Percentiles rank a stretch among this genome's conserved stretches.
Conservation (phyloP, 2,888 invertebrate species). For the Julus scandinavius region DNA sequence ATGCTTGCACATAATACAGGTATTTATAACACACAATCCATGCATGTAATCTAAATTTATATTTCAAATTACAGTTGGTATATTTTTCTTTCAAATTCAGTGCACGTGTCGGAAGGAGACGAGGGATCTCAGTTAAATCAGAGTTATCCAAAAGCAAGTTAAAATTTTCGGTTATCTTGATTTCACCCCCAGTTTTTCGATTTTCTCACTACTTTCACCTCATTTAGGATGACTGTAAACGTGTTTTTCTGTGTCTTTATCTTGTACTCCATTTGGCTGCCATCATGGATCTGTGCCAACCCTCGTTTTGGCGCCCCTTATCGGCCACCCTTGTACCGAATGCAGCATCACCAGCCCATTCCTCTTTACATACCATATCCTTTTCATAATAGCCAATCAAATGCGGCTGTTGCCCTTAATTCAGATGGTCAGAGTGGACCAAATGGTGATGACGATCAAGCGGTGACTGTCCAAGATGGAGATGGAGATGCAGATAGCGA, state of each 20-base stretch:
- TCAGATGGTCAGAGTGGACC: neutral
- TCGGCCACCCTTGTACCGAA: neutral
- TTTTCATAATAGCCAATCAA: neutral
- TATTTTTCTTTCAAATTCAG: no score
- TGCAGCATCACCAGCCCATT: neutral
- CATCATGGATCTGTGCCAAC: neutral
- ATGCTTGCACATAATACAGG: no score
- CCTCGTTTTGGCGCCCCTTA: neutral
- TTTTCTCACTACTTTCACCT: neutral
- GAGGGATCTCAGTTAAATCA: no score
- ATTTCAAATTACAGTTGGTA: no score
- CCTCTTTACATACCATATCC: constrained; percentile 43
- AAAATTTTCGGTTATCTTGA: no score
- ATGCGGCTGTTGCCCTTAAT: constrained; percentile 10
- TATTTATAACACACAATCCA: no score
- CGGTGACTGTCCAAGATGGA: neutral
- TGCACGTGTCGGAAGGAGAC: no score
- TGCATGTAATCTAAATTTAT: no score
- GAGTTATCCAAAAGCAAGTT: no score
- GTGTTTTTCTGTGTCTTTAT: neutral
- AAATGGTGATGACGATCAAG: neutral
- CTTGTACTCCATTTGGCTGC: neutral
- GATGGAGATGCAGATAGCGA: neutral
- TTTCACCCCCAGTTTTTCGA: no score
- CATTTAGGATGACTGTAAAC: neutral